Evolutionary conservation across 2,113 vertebrate species (phyloP).

Genomic region (Otocyon megalotis): DNA sequence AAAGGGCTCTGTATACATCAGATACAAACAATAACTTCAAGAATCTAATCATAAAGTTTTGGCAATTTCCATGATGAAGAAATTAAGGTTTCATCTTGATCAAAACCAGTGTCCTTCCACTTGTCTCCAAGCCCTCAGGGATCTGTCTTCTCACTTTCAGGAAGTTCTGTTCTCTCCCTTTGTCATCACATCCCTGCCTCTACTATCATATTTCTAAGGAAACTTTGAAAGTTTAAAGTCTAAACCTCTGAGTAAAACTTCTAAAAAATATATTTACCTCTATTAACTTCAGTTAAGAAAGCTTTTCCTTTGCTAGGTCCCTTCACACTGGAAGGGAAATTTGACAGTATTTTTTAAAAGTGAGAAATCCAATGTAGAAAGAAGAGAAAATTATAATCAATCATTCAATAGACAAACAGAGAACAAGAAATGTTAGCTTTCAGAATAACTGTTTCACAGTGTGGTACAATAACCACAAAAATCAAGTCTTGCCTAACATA

Average conservation of each 20-base stretch:
- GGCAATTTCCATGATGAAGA: not conserved
- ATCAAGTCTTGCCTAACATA: not conserved
- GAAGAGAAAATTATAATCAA: not conserved
- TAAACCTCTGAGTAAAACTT: not conserved
- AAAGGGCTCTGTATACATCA: not conserved
- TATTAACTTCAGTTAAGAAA: not conserved
- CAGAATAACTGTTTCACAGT: not conserved
- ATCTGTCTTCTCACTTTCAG: not conserved
- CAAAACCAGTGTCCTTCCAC: not conserved
- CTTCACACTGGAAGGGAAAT: not conserved
- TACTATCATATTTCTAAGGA: not conserved
- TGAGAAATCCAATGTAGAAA: not conserved
- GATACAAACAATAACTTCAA: not conserved
- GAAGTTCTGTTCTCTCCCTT: not conserved
- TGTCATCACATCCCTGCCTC: not conserved
- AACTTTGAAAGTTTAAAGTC: not conserved
- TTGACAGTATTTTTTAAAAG: not conserved
- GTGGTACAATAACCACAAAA: not conserved
- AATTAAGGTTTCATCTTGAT: slow-evolving; percentile 22
- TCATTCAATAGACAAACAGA: not conserved
- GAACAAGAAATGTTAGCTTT: not conserved
- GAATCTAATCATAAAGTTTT: not conserved
- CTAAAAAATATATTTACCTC: not conserved
- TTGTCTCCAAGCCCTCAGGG: not conserved
- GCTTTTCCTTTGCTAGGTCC: not conserved